A percentile compares a stretch with the other conserved stretches of the same genome.
Conservation (phyloP, 2,797 vertebrate species). For the Alca torda region DNA sequence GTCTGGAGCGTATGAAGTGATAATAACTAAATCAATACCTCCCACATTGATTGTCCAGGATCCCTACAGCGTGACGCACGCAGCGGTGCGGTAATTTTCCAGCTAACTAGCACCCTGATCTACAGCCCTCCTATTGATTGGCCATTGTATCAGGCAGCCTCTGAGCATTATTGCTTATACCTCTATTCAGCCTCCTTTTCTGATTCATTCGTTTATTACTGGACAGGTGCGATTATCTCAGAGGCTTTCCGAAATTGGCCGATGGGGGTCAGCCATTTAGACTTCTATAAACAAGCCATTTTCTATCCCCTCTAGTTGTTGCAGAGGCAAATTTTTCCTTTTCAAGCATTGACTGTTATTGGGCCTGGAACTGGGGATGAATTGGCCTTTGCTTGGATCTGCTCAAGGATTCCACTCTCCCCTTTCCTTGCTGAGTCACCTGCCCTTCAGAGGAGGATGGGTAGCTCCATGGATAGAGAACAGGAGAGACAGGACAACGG, state of each 20-base stretch:
- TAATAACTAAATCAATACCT: slow-evolving; percentile 84
- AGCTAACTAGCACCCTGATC: slow-evolving; percentile 91
- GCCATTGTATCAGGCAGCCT: slow-evolving; percentile 72
- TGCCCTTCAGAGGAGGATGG: background rate
- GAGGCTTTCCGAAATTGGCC: slow-evolving; percentile 53
- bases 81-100: slow-evolving; percentile 89
- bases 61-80: slow-evolving; percentile 81
- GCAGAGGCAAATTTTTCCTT: slow-evolving; percentile 15
- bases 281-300: slow-evolving; percentile 62
- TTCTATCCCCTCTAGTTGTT: slow-evolving; percentile 31
- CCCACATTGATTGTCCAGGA: slow-evolving; percentile 80
- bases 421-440: background rate
- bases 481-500: no score
- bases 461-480: background rate
- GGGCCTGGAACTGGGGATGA: background rate
- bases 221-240: slow-evolving; percentile 64
- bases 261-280: slow-evolving; percentile 34
- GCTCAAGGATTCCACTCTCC: background rate
- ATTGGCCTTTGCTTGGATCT: background rate
- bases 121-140: slow-evolving; percentile 81
- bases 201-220: slow-evolving; percentile 73
- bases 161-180: slow-evolving; percentile 71
- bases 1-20: slow-evolving; percentile 87
- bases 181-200: slow-evolving; percentile 67
- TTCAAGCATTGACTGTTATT: background rate